Evolutionary conservation across 2,888 invertebrate genomes (phyloP).

Genomic region (Nasonia oneida): DNA sequence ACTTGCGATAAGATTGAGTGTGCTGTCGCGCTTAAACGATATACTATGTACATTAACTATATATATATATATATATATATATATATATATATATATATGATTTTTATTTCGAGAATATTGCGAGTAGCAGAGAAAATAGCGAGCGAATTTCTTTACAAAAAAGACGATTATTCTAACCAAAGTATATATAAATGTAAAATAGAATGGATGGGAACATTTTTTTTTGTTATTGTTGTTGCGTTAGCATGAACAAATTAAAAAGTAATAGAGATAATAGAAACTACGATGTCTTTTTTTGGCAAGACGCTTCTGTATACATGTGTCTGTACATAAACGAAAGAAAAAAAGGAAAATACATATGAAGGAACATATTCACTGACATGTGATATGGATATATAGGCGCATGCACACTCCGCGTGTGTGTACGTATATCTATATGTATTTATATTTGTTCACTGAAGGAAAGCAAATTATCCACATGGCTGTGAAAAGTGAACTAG

Average conservation of each 20-base stretch:
- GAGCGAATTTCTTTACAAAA: conserved; percentile 59
- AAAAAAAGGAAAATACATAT: conserved; percentile 58
- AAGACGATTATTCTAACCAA: conserved; percentile 72
- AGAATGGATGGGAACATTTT: conserved; percentile 60
- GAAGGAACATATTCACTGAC: conserved; percentile 63
- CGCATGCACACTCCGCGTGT: conserved; percentile 59
- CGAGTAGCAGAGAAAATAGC: conserved; percentile 45
- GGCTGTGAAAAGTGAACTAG: conserved; percentile 80
- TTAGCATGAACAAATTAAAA: conserved; percentile 61
- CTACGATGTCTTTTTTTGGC: conserved; percentile 48
- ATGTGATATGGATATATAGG: conserved; percentile 63
- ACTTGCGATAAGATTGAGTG: conserved; percentile 46
- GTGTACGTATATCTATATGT: conserved; percentile 67
- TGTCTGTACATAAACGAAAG: conserved; percentile 62
- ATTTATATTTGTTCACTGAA: conserved; percentile 76
- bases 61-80: too few relatives aligned
- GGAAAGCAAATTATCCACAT: conserved; percentile 79
- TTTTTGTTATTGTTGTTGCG: conserved; percentile 61
- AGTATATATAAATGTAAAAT: conserved; percentile 68
- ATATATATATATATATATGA: conserved; percentile 29
- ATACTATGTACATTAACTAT: conserved; percentile 51
- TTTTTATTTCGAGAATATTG: conserved; percentile 60
- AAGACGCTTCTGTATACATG: conserved; percentile 60
- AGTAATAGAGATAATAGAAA: conserved; percentile 49
- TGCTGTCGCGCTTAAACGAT: conserved; percentile 55